Evolutionary conservation across 1,140 invertebrate genomes (phyloP).

Genomic region (Rhagoletis zephyria): DNA sequence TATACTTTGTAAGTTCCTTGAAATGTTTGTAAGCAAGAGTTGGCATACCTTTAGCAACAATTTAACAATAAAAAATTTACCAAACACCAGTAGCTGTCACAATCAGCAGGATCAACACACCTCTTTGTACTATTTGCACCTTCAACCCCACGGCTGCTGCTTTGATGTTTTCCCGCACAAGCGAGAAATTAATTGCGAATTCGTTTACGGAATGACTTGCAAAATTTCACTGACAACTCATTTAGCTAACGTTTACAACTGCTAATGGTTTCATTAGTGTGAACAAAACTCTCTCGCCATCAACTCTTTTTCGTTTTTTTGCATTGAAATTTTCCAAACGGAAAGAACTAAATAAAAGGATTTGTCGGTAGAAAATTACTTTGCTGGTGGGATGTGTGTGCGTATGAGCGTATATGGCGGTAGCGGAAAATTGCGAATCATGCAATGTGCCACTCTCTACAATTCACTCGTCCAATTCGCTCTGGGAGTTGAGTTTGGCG

Average conservation of each 20-base stretch:
- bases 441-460: neutral
- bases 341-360: constrained; percentile 39
- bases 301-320: constrained; percentile 5
- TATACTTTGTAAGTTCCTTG: no score
- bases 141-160: neutral
- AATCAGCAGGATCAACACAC: constrained; percentile 8
- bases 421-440: constrained; percentile 30
- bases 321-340: neutral
- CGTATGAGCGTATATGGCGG: neutral
- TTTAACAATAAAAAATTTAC: neutral
- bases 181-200: constrained; percentile 36
- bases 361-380: neutral
- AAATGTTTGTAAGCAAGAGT: no score
- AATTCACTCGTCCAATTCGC: neutral
- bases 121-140: neutral
- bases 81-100: constrained; percentile 39
- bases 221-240: constrained; percentile 33
- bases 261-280: constrained; percentile 45
- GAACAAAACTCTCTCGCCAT: neutral
- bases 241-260: constrained; percentile 31
- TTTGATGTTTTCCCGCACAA: constrained; percentile 32
- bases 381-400: neutral
- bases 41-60: neutral
- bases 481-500: neutral
- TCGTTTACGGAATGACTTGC: constrained; percentile 22